phyloP scores from a whole-genome alignment of 1,140 invertebrate genomes.

The Drosophila nannoptera region DNA sequence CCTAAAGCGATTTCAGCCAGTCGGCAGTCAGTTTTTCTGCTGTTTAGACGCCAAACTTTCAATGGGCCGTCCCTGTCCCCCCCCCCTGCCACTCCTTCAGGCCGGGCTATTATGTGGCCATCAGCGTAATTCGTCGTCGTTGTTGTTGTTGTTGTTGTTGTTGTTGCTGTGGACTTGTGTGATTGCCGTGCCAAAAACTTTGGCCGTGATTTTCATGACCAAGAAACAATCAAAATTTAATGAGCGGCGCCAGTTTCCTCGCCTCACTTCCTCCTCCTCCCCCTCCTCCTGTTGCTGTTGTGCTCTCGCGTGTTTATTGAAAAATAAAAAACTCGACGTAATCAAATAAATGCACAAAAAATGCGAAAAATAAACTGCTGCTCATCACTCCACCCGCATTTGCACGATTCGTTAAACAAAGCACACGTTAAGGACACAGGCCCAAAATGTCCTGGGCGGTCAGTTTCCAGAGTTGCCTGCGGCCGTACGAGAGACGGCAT shows the following conservation, averaged over 20 bases:
- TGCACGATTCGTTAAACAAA: constrained; percentile 79
- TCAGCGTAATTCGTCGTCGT: constrained; percentile 75
- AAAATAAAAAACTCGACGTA: constrained; percentile 70
- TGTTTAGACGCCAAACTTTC: constrained; percentile 52
- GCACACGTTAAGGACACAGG: constrained; percentile 68
- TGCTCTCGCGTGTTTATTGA: constrained; percentile 57
- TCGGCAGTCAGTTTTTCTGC: constrained; percentile 39
- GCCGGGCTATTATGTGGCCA: constrained; percentile 65
- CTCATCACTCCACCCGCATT: constrained; percentile 73
- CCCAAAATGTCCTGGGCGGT: constrained; percentile 37
- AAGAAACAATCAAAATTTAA: constrained; percentile 75
- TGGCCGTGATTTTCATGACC: constrained; percentile 69
- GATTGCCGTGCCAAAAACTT: constrained; percentile 50
- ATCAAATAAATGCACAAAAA: constrained; percentile 72
- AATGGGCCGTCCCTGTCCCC: constrained; percentile 14
- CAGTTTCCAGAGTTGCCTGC: constrained; percentile 54
- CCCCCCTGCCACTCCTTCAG: not conserved
- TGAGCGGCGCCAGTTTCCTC: constrained; percentile 66
- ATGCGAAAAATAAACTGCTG: constrained; percentile 69
- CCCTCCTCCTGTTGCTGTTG: not conserved
- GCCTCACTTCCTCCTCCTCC: not conserved
- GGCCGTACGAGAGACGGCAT: constrained; percentile 31
- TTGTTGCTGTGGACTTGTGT: constrained; percentile 23
- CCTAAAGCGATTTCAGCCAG: constrained; percentile 61
- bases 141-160: constrained; percentile 41